These are phyloP conservation scores for Agonopterix subpropinquella DNA, from an alignment of 2,888 invertebrate species.

Conservation along the genomic window DNA sequence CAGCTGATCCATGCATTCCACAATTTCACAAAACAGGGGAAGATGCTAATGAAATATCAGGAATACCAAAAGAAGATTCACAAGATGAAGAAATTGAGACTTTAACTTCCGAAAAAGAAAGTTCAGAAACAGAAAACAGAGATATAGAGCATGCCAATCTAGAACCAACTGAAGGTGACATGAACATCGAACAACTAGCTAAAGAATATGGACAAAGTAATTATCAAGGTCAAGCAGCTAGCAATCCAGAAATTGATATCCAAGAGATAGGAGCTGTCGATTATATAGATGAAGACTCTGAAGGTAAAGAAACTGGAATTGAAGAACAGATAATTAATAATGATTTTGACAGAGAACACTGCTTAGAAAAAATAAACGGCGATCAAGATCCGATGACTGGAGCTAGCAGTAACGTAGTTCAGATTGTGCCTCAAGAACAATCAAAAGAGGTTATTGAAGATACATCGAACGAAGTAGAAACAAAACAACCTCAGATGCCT, in stretches of 20 bases:
- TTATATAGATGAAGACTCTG: not conserved
- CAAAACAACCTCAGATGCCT: no score
- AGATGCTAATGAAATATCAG: no score
- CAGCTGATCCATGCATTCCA: no score
- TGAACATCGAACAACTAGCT: no score
- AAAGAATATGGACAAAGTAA: no score
- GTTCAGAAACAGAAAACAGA: not conserved
- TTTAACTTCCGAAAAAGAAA: not conserved
- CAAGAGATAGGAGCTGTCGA: no score
- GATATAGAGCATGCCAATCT: not conserved
- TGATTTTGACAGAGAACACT: conserved; percentile 1
- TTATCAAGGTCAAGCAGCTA: no score
- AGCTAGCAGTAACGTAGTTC: conserved; percentile 2
- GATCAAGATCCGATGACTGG: conserved; percentile 2
- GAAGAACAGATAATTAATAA: not conserved
- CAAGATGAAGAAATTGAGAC: not conserved
- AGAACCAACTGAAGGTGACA: not conserved
- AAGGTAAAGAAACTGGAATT: not conserved
- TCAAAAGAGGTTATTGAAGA: not conserved
- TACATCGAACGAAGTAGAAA: not conserved
- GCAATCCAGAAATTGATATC: not conserved
- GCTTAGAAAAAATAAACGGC: not conserved
- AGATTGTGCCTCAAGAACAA: not conserved
- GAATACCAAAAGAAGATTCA: no score
- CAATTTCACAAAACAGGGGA: no score